phyloP scores from a whole-genome alignment of 2,797 vertebrate genomes.

The Mallotus villosus region DNA sequence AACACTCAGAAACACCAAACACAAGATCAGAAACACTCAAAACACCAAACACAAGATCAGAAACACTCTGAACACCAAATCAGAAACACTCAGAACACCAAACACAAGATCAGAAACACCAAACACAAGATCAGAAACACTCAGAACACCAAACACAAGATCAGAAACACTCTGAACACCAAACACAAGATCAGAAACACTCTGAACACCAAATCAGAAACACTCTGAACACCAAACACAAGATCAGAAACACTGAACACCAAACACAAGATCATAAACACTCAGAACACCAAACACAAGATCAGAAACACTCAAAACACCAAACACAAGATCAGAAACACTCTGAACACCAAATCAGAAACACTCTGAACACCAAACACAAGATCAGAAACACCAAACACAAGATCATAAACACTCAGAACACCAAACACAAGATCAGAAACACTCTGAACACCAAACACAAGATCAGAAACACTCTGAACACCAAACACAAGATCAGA shows the following conservation, averaged over 20 bases:
- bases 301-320: background rate
- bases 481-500: background rate
- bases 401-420: no score
- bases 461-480: background rate
- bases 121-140: conserved; percentile 2
- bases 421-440: background rate
- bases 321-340: background rate
- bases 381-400: background rate
- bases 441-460: no score
- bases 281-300: no score
- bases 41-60: background rate
- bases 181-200: background rate
- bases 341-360: no score
- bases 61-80: no score
- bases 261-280: no score
- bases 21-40: background rate
- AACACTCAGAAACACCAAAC: background rate
- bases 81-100: no score
- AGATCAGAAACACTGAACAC: no score
- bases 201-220: no score
- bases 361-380: background rate
- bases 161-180: background rate
- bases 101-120: no score
- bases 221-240: no score
- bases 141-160: background rate